These are phyloP conservation scores for Cremastinae sp. DNA, from an alignment of 2,888 invertebrate species.

Conservation along the genomic window DNA sequence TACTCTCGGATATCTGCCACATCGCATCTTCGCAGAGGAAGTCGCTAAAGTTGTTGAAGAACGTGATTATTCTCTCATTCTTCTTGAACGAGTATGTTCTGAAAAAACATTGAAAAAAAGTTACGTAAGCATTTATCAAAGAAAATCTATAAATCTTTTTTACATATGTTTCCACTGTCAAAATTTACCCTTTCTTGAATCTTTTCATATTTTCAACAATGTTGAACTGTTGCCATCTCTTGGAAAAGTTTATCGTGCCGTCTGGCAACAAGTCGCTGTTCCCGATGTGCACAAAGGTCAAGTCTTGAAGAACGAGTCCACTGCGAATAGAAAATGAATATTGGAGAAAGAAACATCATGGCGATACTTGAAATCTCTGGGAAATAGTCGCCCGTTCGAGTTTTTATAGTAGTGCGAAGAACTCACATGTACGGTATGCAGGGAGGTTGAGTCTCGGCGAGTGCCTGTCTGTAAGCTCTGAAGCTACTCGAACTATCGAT, in stretches of 20 bases:
- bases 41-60: conserved; percentile 98
- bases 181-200: conserved; percentile 95
- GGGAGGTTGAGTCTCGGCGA: conserved; percentile 97
- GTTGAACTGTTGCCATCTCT: conserved; percentile 99
- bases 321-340: conserved; percentile 82
- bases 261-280: conserved; percentile 95
- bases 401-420: not conserved
- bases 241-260: conserved; percentile 96
- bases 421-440: conserved; percentile 99
- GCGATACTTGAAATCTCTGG: not conserved
- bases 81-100: conserved; percentile 96
- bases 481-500: conserved; percentile 99
- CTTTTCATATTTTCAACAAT: conserved; percentile 99
- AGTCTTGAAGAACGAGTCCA: conserved; percentile 98
- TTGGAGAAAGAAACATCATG: too few relatives aligned
- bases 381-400: not conserved
- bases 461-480: conserved; percentile 95
- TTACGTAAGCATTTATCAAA: too few relatives aligned
- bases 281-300: conserved; percentile 99
- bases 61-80: conserved; percentile 95
- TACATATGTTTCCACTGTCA: not conserved
- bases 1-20: conserved; percentile 98
- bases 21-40: conserved; percentile 97
- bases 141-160: not conserved
- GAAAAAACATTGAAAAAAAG: conserved; percentile 66